These are phyloP conservation scores for Macrobrachium rosenbergii DNA, from an alignment of 1,140 invertebrate genomes.

Conservation along the genomic window DNA sequence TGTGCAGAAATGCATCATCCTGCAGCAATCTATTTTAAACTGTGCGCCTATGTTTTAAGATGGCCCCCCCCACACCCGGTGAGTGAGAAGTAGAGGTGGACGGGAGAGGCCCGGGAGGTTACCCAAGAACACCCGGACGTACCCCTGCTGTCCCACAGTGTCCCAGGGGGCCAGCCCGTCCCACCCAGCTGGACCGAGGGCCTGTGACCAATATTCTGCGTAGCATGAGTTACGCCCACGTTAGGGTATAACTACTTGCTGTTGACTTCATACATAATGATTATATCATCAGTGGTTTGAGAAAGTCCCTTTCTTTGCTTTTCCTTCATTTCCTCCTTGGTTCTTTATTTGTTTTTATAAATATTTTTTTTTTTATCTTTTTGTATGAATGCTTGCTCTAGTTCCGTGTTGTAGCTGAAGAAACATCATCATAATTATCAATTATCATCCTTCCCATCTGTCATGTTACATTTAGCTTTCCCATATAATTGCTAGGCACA, in stretches of 20 bases:
- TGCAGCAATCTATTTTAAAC: conserved; percentile 50
- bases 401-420: conserved; percentile 62
- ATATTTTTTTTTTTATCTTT: conserved; percentile 29
- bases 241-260: conserved; percentile 63
- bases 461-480: neutral
- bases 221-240: conserved; percentile 63
- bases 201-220: conserved; percentile 57
- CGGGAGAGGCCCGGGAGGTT: conserved; percentile 61
- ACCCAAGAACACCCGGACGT: conserved; percentile 57
- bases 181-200: conserved; percentile 59
- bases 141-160: conserved; percentile 48
- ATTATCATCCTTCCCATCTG: conserved; percentile 4
- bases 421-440: conserved; percentile 41
- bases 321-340: conserved; percentile 24
- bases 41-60: conserved; percentile 63
- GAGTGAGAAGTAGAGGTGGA: conserved; percentile 64
- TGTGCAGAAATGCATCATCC: conserved; percentile 16
- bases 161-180: conserved; percentile 57
- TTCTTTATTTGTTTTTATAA: conserved; percentile 35
- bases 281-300: conserved; percentile 51
- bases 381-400: conserved; percentile 62
- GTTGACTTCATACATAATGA: conserved; percentile 61
- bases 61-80: conserved; percentile 62
- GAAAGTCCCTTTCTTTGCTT: conserved; percentile 46
- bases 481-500: conserved; percentile 35